Evolutionary conservation across 2,888 invertebrate species (phyloP).

Genomic region (Adineta ricciae): DNA sequence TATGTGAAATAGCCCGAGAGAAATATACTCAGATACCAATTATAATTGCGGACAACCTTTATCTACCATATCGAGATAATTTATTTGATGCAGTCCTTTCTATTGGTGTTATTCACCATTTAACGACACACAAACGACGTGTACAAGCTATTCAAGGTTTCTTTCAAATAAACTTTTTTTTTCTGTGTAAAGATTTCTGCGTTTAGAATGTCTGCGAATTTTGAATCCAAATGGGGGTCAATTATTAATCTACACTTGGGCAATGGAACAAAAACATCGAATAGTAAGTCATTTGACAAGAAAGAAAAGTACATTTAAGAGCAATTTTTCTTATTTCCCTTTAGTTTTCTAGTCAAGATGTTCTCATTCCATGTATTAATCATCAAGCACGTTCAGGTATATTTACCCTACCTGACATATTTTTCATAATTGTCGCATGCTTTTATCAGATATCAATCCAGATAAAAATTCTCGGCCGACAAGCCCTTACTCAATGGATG

Average conservation of each 20-base stretch:
- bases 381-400: slow-evolving; percentile 4
- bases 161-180: neutral
- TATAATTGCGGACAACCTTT: slow-evolving; percentile 28
- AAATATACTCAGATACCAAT: slow-evolving; percentile 23
- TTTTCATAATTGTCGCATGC: neutral
- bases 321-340: neutral
- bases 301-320: neutral
- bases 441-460: neutral
- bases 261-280: slow-evolving; percentile 30
- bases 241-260: slow-evolving; percentile 34
- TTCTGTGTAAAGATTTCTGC: neutral
- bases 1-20: slow-evolving; percentile 22
- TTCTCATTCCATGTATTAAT: slow-evolving; percentile 29
- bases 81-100: slow-evolving; percentile 88
- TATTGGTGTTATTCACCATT: slow-evolving; percentile 89
- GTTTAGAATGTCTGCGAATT: slow-evolving; percentile 24
- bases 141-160: slow-evolving; percentile 24
- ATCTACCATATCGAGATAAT: slow-evolving; percentile 54
- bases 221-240: slow-evolving; percentile 26
- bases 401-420: too few species aligned
- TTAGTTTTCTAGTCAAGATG: slow-evolving; percentile 31
- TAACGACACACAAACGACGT: slow-evolving; percentile 75
- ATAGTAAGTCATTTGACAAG: neutral
- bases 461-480: neutral
- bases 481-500: neutral